Evolutionary conservation across 2,888 invertebrate species (phyloP), one percentile per base, ranked within the genome.

Genomic region (Sabatieria punctata): DNA sequence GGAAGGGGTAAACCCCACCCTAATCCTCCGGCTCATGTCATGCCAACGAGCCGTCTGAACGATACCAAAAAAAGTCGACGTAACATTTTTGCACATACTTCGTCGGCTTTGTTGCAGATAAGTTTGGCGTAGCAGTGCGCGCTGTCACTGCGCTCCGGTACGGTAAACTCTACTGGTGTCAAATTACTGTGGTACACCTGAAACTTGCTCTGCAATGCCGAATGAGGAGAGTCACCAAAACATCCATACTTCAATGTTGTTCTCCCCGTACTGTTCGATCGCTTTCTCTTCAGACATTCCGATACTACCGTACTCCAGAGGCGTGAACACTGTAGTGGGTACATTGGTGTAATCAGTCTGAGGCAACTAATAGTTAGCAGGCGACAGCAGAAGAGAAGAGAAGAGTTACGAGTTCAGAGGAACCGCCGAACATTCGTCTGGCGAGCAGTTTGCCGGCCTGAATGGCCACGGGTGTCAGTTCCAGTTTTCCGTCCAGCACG

Each of bases 301-400:
- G 15, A 89, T 85, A 62, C 80, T 79, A n/a, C 85, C 86, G 66
- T 95, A 97, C 71, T 95, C 95, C 24, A 93, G 67, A 27, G 95
- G 93, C 36, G 88, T 86, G 70, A 95, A 95, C 1, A 95, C 78
- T 1, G 93, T 91, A 18, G 93, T 95, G 30, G 93, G 85, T 2
- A 95, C 78, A 56, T 71, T 64, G 25, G 61, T 59, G 55, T 76
- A 71, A 81, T 75, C 73, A 13, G 57, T 60, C 59, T 58, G 48
- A 23, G 54, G 45, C 39, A 22, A 43, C n/a, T n/a, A n/a, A n/a
- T n/a, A n/a, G n/a, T n/a, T n/a, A n/a, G n/a, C n/a, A n/a, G n/a
- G n/a, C n/a, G n/a, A n/a, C n/a, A n/a, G n/a, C n/a, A n/a, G n/a
- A n/a, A n/a, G n/a, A n/a, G n/a, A n/a, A n/a, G n/a, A n/a, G n/a